Evolutionary conservation across 2,888 invertebrate species (phyloP).

Genomic region (Tetranychus piercei): DNA sequence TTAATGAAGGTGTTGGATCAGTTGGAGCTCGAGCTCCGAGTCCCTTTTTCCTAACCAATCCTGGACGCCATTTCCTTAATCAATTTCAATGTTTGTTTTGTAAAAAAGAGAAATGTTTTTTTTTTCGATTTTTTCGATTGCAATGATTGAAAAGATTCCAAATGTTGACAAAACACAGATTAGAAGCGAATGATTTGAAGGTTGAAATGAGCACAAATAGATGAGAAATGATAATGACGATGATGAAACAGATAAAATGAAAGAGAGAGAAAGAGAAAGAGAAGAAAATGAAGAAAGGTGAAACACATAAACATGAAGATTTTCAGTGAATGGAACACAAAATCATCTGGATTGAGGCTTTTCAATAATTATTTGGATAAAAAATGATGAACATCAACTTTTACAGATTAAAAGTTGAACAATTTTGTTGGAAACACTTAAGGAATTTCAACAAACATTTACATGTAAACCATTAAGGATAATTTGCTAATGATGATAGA

Average conservation of each 20-base stretch:
- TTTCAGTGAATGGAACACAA: neutral
- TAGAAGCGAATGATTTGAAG: neutral
- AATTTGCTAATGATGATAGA: no score
- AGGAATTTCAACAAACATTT: no score
- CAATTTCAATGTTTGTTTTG: neutral
- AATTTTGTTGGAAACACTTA: no score
- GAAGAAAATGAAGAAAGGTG: neutral
- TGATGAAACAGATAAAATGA: neutral
- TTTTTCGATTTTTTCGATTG: neutral
- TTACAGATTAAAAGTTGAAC: no score
- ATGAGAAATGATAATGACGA: neutral
- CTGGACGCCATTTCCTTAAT: conserved; percentile 3
- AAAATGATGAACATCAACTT: no score
- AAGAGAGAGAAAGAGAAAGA: conserved; percentile 6
- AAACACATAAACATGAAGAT: neutral
- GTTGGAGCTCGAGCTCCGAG: neutral
- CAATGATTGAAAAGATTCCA: neutral
- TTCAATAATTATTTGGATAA: no score
- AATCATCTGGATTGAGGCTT: neutral
- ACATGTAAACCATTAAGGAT: no score
- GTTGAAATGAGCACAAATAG: neutral
- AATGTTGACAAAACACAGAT: neutral
- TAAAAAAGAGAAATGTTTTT: neutral
- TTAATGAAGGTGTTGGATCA: conserved; percentile 1
- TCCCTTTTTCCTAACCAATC: neutral